Percentiles rank a stretch among this genome's conserved stretches.
Evolutionary conservation across 2,113 vertebrate species (phyloP).

Genomic region (Polypterus senegalus): DNA sequence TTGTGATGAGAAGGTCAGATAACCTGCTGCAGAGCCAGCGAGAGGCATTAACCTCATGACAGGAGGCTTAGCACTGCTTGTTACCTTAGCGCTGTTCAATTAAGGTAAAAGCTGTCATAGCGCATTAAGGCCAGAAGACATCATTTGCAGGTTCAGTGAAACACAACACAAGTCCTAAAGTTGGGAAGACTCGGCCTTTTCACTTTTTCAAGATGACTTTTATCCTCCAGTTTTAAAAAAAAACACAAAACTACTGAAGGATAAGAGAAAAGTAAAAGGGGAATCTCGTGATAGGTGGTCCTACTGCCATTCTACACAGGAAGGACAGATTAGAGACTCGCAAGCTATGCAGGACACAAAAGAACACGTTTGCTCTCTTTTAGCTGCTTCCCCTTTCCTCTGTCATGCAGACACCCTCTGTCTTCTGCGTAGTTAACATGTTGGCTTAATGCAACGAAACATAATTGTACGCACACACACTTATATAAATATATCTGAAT

Average conservation of each 20-base stretch:
- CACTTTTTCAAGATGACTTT: conserved; percentile 4
- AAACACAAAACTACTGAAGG: background rate
- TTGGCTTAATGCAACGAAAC: too few relatives aligned
- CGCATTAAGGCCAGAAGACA: conserved; percentile 4
- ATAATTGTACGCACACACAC: too few relatives aligned
- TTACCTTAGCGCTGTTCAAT: conserved; percentile 1
- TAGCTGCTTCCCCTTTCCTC: background rate
- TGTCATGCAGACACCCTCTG: too few relatives aligned
- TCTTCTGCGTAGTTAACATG: too few relatives aligned
- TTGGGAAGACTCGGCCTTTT: background rate
- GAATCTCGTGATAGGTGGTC: conserved; percentile 14
- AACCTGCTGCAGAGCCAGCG: conserved; percentile 8
- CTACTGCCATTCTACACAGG: conserved; percentile 1
- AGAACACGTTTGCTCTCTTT: background rate
- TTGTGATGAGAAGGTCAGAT: conserved; percentile 13
- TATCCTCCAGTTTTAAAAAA: conserved; percentile 1
- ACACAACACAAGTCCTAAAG: background rate
- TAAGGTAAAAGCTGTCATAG: conserved; percentile 8
- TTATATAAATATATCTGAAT: too few relatives aligned
- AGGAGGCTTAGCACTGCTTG: background rate
- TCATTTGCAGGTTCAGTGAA: conserved; percentile 3
- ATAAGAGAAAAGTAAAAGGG: background rate
- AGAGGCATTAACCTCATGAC: conserved; percentile 7
- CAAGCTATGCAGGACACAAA: conserved; percentile 6
- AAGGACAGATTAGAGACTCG: conserved; percentile 1